Percentiles rank a stretch among this genome's conserved stretches.
phyloP scores from a whole-genome alignment of 2,888 invertebrate species.

The Drepana falcataria region DNA sequence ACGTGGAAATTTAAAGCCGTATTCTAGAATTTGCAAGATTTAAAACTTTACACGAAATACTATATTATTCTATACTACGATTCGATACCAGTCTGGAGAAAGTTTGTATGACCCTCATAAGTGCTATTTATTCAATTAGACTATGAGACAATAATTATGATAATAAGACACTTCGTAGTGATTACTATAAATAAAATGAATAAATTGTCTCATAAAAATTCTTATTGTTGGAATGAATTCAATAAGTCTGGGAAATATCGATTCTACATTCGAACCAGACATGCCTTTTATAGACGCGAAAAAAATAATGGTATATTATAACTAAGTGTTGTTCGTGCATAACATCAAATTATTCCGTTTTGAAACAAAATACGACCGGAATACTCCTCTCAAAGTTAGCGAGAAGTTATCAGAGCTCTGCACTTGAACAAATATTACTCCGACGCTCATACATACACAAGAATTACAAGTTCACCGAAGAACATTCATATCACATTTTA shows the following conservation, averaged over 20 bases:
- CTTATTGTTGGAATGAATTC: background rate
- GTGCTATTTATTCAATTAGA: too few relatives aligned
- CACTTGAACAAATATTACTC: constrained; percentile 26
- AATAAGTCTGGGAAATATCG: background rate
- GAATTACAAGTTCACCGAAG: background rate
- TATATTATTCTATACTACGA: too few relatives aligned
- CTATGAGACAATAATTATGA: too few relatives aligned
- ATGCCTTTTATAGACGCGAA: background rate
- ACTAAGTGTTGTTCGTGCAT: background rate
- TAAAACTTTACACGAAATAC: background rate
- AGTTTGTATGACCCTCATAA: too few relatives aligned
- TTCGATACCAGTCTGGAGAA: too few relatives aligned
- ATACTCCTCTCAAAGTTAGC: constrained; percentile 9
- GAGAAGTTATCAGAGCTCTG: constrained; percentile 21
- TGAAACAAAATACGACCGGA: background rate
- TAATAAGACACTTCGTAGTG: too few relatives aligned
- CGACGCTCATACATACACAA: constrained; percentile 2
- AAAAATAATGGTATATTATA: background rate
- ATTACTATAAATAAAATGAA: background rate
- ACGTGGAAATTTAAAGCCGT: background rate
- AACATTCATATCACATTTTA: background rate
- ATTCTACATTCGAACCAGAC: background rate
- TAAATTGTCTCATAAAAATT: background rate
- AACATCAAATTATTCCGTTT: background rate
- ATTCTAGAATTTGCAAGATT: background rate